These are phyloP conservation scores for Holotrichia oblita DNA, from an alignment of 1,140 invertebrate species.

Conservation along the genomic window DNA sequence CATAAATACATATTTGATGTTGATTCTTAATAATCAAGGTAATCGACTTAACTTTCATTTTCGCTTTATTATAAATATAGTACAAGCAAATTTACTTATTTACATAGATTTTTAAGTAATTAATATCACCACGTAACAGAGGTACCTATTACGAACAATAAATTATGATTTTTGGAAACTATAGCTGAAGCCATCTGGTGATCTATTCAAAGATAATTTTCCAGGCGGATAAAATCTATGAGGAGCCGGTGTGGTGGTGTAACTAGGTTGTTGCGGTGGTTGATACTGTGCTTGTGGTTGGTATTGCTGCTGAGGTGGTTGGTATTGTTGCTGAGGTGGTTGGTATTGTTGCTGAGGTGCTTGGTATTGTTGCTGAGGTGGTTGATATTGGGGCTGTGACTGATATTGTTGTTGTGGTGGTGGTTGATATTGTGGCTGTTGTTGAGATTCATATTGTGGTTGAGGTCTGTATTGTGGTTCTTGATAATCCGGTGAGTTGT, in stretches of 20 bases:
- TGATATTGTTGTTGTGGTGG: conserved; percentile 56
- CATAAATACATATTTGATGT: not conserved
- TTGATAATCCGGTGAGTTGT: conserved; percentile 70
- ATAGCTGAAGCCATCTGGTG: conserved; percentile 85
- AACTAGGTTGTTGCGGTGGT: conserved; percentile 60
- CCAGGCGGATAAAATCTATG: conserved; percentile 82
- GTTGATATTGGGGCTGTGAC: conserved; percentile 63
- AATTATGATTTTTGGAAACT: conserved; percentile 73
- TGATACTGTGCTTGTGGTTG: conserved; percentile 60
- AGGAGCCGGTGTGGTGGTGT: conserved; percentile 71
- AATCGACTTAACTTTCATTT: conserved; percentile 30
- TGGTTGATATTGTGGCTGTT: conserved; percentile 67
- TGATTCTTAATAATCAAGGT: not conserved
- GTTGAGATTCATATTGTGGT: conserved; percentile 64
- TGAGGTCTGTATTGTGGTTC: conserved; percentile 66
- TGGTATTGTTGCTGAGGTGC: conserved; percentile 64
- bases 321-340: conserved; percentile 59
- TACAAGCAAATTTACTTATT: conserved; percentile 2
- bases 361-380: conserved; percentile 60
- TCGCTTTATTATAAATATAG: conserved; percentile 28
- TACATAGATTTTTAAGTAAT: conserved; percentile 31
- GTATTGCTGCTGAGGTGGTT: conserved; percentile 60
- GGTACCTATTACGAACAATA: conserved; percentile 25
- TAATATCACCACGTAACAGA: conserved; percentile 5
- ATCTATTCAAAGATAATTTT: conserved; percentile 83